Evolutionary conservation across 2,797 vertebrate genomes (phyloP).

Genomic region (Smutsia temminckii): DNA sequence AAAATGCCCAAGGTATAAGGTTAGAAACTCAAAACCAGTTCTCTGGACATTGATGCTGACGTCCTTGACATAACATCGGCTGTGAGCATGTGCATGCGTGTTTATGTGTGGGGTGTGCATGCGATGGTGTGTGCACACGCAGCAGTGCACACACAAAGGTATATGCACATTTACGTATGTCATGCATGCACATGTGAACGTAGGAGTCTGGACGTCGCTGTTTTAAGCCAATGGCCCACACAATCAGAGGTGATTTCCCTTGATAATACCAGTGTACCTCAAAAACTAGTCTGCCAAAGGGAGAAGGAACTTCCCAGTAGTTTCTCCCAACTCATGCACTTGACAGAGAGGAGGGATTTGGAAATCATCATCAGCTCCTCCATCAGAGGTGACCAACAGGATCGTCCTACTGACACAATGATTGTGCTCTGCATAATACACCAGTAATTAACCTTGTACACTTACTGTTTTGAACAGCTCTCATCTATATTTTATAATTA

Average conservation of each 20-base stretch:
- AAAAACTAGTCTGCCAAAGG: not conserved
- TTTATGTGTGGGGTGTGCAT: not conserved
- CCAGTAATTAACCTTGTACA: conserved; percentile 49
- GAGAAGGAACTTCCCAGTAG: not conserved
- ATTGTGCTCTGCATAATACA: not conserved
- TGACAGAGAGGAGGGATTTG: not conserved
- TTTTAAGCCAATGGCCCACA: not conserved
- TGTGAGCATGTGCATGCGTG: not conserved
- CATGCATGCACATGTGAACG: fast-evolving
- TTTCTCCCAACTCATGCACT: not conserved
- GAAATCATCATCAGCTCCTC: not conserved
- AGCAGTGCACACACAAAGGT: not conserved
- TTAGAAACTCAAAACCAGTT: not conserved
- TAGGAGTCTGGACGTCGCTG: no score
- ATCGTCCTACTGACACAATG: fast-evolving
- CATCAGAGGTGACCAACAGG: not conserved
- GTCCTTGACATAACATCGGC: not conserved
- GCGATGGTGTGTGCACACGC: no score
- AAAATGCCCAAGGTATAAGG: not conserved
- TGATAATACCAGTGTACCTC: fast-evolving
- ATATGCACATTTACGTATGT: not conserved
- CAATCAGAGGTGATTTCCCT: not conserved
- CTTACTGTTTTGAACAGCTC: conserved; percentile 35
- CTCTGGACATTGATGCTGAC: not conserved
- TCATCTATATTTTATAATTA: conserved; percentile 54